Conservation (phyloP, 2,888 invertebrate species). For the Eucera pruinosa region DNA sequence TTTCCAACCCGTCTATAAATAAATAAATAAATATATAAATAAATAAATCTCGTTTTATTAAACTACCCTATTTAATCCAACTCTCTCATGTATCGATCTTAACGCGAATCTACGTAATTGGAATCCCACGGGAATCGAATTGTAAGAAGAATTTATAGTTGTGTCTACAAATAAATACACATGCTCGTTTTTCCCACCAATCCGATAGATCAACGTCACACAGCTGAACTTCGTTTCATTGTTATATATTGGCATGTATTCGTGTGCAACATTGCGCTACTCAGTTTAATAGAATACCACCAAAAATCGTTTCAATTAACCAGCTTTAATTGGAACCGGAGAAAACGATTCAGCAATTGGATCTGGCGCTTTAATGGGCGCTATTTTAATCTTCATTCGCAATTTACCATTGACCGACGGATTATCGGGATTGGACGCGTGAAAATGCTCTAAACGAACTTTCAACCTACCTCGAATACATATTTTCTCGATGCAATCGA, state of each 20-base stretch:
- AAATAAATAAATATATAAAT: too few relatives aligned
- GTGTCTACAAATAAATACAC: background rate
- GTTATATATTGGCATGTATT: background rate
- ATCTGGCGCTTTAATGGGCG: slow-evolving; percentile 15
- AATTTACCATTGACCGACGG: slow-evolving; percentile 29
- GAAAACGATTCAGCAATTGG: slow-evolving; percentile 4
- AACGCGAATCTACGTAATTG: too few relatives aligned
- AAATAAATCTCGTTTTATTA: too few relatives aligned
- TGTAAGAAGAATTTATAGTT: background rate
- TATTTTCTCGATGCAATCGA: background rate
- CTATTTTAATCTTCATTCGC: slow-evolving; percentile 41
- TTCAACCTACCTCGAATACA: background rate
- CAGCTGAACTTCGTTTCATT: too few relatives aligned
- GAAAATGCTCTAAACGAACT: background rate
- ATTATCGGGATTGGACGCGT: slow-evolving; percentile 25
- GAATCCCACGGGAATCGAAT: too few relatives aligned
- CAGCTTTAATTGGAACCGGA: slow-evolving; percentile 27
- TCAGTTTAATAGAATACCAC: slow-evolving; percentile 16
- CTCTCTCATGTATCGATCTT: too few relatives aligned
- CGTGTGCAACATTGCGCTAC: background rate
- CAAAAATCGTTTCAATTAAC: slow-evolving; percentile 41
- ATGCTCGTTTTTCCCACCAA: background rate
- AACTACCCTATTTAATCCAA: too few relatives aligned
- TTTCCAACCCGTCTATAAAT: too few relatives aligned
- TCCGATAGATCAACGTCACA: background rate